Percentiles rank a stretch among this genome's conserved stretches.
Evolutionary conservation across 2,888 invertebrate species (phyloP).

Genomic region (Epinotia ramella): DNA sequence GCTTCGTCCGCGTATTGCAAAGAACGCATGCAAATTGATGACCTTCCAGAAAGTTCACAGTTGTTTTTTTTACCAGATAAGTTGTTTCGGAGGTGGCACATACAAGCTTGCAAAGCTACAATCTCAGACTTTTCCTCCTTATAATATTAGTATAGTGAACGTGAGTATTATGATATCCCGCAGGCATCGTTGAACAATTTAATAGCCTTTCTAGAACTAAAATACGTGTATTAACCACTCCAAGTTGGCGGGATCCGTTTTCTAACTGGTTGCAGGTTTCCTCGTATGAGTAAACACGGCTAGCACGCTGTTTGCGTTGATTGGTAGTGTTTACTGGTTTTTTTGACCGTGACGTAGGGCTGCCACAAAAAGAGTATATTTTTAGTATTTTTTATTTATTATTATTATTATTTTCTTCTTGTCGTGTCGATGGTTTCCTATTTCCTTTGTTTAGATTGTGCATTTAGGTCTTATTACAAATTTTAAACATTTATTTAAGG

Average conservation of each 20-base stretch:
- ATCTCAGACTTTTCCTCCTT: no score
- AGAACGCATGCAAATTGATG: not conserved
- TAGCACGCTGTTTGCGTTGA: slow-evolving; percentile 2
- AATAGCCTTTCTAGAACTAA: slow-evolving; percentile 11
- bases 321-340: slow-evolving; percentile 18
- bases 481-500: no score
- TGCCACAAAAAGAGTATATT: not conserved
- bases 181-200: not conserved
- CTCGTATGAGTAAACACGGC: slow-evolving; percentile 5
- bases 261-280: slow-evolving; percentile 35
- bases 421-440: no score
- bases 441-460: no score
- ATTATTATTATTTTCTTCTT: no score
- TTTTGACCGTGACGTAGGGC: slow-evolving; percentile 25
- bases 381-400: no score
- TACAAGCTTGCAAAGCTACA: no score
- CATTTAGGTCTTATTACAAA: no score
- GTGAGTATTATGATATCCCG: slow-evolving; percentile 1
- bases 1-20: no score
- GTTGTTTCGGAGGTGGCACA: no score
- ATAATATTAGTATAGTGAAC: not conserved
- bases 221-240: slow-evolving; percentile 11
- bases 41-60: no score
- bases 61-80: no score
- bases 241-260: slow-evolving; percentile 12